Percentiles rank a stretch among this genome's conserved stretches.
These are phyloP conservation scores for Etia nguti DNA, from an alignment of 2,113 vertebrate genomes.

Conservation along the genomic window DNA sequence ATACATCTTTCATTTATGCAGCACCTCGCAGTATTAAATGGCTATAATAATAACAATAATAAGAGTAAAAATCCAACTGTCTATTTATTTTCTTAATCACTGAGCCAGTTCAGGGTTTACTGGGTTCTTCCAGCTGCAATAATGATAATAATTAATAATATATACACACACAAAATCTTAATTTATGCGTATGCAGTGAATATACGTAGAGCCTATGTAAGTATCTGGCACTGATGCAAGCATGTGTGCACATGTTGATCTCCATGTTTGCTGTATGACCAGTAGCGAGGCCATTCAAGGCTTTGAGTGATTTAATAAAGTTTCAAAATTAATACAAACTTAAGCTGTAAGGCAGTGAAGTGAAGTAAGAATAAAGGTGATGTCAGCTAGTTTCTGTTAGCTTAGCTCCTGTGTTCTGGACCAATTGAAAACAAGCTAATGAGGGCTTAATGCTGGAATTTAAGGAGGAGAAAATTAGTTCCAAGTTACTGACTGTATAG, in stretches of 20 bases:
- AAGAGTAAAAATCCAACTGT: not conserved
- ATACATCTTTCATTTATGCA: not conserved
- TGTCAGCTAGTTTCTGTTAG: not conserved
- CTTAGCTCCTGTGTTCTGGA: not conserved
- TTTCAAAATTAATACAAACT: not conserved
- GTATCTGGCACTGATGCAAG: not conserved
- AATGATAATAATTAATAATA: not conserved
- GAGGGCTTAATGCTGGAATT: not conserved
- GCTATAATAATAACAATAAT: not conserved
- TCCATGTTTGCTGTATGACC: not conserved
- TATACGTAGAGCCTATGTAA: accelerated
- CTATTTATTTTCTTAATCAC: not conserved
- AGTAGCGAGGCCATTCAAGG: not conserved
- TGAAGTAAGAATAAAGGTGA: not conserved
- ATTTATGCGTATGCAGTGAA: not conserved
- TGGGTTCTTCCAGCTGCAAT: not conserved
- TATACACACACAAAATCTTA: not conserved
- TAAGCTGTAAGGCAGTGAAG: not conserved
- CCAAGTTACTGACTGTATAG: not conserved
- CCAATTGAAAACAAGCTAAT: not conserved
- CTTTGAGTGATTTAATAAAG: not conserved
- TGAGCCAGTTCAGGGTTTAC: not conserved
- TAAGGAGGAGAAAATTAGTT: not conserved
- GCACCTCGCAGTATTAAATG: not conserved
- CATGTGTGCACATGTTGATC: not conserved